Conservation (phyloP, 1,140 invertebrate species). For the Drosophila kohkoa region DNA sequence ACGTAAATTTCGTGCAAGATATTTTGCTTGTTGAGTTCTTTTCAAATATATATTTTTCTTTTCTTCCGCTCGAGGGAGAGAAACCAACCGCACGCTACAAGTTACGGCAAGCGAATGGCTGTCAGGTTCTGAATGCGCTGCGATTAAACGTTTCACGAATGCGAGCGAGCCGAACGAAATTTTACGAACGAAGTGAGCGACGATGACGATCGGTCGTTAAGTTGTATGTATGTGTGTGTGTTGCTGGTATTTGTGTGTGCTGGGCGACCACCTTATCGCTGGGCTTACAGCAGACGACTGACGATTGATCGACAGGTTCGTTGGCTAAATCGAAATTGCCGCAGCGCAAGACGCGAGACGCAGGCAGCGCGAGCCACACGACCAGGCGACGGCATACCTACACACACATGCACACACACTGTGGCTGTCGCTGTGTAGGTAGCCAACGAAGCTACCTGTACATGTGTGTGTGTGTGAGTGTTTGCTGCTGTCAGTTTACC, state of each 20-base stretch:
- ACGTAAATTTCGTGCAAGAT: constrained; percentile 47
- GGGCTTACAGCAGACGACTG: constrained; percentile 81
- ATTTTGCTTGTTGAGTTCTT: constrained; percentile 34
- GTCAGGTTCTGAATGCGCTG: constrained; percentile 69
- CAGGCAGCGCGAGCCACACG: constrained; percentile 75
- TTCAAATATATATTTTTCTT: constrained; percentile 1
- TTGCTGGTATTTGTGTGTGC: constrained; percentile 6
- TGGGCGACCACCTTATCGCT: constrained; percentile 74
- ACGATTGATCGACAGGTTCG: constrained; percentile 84
- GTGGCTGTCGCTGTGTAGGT: constrained; percentile 35
- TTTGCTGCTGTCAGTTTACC: constrained; percentile 34
- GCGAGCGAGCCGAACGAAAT: constrained; percentile 26
- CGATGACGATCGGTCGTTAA: constrained; percentile 48
- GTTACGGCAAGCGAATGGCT: constrained; percentile 71
- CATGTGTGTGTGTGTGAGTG: constrained; percentile 9
- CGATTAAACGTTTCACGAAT: constrained; percentile 71
- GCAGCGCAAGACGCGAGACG: constrained; percentile 64
- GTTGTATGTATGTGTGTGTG: constrained; percentile 26
- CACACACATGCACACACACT: constrained; percentile 28
- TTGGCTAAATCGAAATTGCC: constrained; percentile 83
- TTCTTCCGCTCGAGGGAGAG: constrained; percentile 45
- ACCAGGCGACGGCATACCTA: constrained; percentile 61
- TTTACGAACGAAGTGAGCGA: constrained; percentile 27
- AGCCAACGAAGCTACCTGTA: constrained; percentile 53
- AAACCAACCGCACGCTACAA: constrained; percentile 72